These are phyloP conservation scores for Muscidifurax raptorellus DNA, from an alignment of 1,140 invertebrate species.

Conservation along the genomic window DNA sequence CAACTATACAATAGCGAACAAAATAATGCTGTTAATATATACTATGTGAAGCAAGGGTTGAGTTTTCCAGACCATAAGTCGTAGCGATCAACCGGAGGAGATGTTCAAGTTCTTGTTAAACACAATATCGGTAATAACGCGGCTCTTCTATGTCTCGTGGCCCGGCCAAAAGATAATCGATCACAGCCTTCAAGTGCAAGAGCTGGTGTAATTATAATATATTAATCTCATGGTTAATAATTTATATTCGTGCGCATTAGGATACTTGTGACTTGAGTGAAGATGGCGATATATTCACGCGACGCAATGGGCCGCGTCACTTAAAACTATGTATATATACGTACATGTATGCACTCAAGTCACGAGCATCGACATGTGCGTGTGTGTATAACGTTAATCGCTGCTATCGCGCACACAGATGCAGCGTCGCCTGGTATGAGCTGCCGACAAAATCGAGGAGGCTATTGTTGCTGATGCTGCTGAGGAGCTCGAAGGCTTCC, in stretches of 20 bases:
- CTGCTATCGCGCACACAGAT: too few species aligned
- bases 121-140: background rate
- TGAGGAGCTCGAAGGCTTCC: slow-evolving; percentile 27
- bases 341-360: too few species aligned
- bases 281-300: too few species aligned
- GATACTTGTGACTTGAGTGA: too few species aligned
- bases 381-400: too few species aligned
- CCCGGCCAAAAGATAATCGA: slow-evolving; percentile 24
- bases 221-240: too few species aligned
- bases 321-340: too few species aligned
- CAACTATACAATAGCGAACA: background rate
- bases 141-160: slow-evolving; percentile 39
- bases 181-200: background rate
- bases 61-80: slow-evolving; percentile 2
- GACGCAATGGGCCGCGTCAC: too few species aligned
- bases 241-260: too few species aligned
- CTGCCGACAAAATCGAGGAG: slow-evolving; percentile 16
- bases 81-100: background rate
- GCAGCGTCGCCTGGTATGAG: slow-evolving; percentile 9
- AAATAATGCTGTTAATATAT: background rate
- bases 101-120: slow-evolving; percentile 12
- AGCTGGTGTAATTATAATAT: slow-evolving; percentile 14
- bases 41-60: too few species aligned
- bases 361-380: too few species aligned
- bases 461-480: slow-evolving; percentile 3